Evolutionary conservation across 2,888 invertebrate genomes (phyloP), one percentile per base, ranked within the genome.

Genomic region (Gymnoscelis rufifasciata): DNA sequence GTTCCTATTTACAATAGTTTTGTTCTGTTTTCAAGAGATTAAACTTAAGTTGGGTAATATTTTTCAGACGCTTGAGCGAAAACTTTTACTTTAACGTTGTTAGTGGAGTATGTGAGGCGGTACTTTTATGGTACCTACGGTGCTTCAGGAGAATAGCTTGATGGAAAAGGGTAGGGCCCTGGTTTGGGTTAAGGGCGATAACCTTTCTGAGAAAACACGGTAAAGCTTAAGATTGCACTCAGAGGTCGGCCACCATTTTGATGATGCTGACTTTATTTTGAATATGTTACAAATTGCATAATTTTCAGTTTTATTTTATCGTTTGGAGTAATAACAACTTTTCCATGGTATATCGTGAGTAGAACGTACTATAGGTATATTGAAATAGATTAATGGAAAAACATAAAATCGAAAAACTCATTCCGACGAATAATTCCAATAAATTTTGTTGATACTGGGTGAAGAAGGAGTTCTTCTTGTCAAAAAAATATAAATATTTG

Each of bases 21-120:
- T 66, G 67, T 44, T 69, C 64, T 71, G 66, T 78, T 79, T 79
- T 78, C 77, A 78, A 74, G 72, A 79, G 80, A 83, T 83, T 83
- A 81, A 83, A 83, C 78, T 83, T 76, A 74, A 77, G 76, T 77
- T 78, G 71, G 73, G 80, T 76, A 73, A 82, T 83, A 83, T 83
- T 83, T 83, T 83, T 81, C 81, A 74, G 72, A 60, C 71, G 74
- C 70, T 76, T 72, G 68, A 74, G 70, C 70, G 59, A 64, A 74
- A 82, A 82, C 68, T 81, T 51, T 49, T 43, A 35, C 33, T 48
- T 47, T 44, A 51, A 44, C 41, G 46, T 43, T 36, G 39, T 43
- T 47, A 38, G 27, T 14, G 13, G 14, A 15, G 33, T 52, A 37
- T 36, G 15, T 42, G 30, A 45, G 49, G n/a, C n/a, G 45, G 42